Evolutionary conservation across 2,797 vertebrate genomes (phyloP).

Genomic region (Rallus crepitans): DNA sequence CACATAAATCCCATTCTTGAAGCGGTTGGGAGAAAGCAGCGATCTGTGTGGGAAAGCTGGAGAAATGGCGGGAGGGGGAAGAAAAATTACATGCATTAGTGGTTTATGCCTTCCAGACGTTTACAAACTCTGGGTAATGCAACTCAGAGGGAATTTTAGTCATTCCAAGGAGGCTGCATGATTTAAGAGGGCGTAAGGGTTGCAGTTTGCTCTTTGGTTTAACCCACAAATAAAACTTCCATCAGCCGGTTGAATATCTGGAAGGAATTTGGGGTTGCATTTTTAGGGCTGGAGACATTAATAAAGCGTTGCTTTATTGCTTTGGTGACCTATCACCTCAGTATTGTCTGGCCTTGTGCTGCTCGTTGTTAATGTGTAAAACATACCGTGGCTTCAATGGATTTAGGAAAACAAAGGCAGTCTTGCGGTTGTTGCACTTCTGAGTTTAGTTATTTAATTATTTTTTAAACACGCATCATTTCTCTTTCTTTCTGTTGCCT

Average conservation of each 20-base stretch:
- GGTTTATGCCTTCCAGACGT: conserved; percentile 60
- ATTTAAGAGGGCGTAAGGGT: conserved; percentile 42
- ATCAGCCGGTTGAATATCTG: conserved; percentile 9
- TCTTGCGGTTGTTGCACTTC: background rate
- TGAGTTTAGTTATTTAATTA: background rate
- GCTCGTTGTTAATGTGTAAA: conserved; percentile 32
- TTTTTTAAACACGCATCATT: background rate
- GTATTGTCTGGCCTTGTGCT: conserved; percentile 3
- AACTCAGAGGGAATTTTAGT: conserved; percentile 44
- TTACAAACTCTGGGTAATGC: conserved; percentile 48
- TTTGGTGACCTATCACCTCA: conserved; percentile 36
- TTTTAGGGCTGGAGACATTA: conserved; percentile 39
- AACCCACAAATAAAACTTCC: conserved; percentile 59
- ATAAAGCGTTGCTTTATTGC: conserved; percentile 29
- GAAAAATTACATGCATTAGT: conserved; percentile 58
- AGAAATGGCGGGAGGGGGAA: conserved; percentile 1
- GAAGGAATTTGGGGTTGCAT: conserved; percentile 58
- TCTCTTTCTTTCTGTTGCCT: background rate
- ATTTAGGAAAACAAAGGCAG: background rate
- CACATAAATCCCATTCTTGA: background rate
- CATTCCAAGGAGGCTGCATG: conserved; percentile 22
- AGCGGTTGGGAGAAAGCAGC: conserved; percentile 24
- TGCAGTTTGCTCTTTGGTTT: conserved; percentile 52
- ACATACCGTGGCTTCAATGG: conserved; percentile 13
- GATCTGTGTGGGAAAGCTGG: conserved; percentile 60